These are phyloP conservation scores for Saccostrea glomerata DNA, from an alignment of 1,140 invertebrate species.

Conservation along the genomic window DNA sequence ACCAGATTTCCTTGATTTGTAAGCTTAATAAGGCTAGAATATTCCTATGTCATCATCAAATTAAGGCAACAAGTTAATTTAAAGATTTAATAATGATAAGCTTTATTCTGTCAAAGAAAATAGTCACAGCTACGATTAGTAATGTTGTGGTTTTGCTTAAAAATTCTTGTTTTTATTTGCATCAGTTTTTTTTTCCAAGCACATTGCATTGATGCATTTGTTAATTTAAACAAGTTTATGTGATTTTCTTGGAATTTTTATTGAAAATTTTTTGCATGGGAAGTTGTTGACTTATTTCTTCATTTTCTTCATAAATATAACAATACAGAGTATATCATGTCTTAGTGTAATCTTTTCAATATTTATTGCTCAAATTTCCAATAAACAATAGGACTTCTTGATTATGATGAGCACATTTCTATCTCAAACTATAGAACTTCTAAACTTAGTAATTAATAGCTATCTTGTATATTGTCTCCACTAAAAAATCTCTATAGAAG, in stretches of 20 bases:
- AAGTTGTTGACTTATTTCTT: neutral
- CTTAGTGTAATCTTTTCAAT: too few species aligned
- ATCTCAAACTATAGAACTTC: too few species aligned
- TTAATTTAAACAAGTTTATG: neutral
- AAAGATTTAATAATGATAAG: neutral
- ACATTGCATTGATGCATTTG: slow-evolving; percentile 21
- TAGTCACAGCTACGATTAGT: neutral
- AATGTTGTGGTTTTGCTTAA: slow-evolving; percentile 4
- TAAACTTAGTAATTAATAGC: too few species aligned
- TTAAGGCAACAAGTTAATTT: neutral
- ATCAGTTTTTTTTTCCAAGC: neutral
- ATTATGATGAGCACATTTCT: too few species aligned
- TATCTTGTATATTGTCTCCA: too few species aligned
- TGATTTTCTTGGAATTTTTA: neutral
- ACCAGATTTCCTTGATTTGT: neutral
- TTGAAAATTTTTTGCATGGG: slow-evolving; percentile 5
- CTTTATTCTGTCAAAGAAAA: neutral
- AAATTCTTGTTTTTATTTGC: slow-evolving; percentile 16
- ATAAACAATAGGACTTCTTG: too few species aligned
- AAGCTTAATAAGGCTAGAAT: neutral
- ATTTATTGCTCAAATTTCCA: too few species aligned
- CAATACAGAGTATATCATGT: too few species aligned
- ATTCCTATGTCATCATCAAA: neutral
- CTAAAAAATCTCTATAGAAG: too few species aligned
- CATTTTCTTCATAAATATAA: neutral